Conservation (phyloP, 2,797 vertebrate species). For the Chaetophractus vellerosus region DNA sequence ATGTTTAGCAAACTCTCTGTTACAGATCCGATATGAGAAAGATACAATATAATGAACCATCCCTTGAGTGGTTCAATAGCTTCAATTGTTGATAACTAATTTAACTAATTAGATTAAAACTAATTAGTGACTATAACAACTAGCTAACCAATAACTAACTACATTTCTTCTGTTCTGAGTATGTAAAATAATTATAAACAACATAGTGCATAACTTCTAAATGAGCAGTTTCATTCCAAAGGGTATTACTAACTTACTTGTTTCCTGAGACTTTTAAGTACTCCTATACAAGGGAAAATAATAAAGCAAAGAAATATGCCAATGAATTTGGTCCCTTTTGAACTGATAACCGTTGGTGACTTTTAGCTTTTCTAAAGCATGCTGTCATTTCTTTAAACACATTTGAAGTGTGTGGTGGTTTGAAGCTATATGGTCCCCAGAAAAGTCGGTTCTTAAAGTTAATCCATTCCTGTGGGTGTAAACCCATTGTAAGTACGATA, state of each 20-base stretch:
- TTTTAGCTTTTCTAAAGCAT: neutral
- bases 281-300: too few relatives aligned
- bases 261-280: neutral
- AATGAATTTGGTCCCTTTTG: neutral
- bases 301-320: too few relatives aligned
- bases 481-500: too few relatives aligned
- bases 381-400: neutral
- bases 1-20: neutral
- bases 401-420: neutral
- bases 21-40: neutral
- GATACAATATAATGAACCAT: neutral
- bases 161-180: neutral
- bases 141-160: neutral
- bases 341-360: neutral
- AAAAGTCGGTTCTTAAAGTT: too few relatives aligned
- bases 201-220: conserved; percentile 3
- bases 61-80: neutral
- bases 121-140: neutral
- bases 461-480: too few relatives aligned
- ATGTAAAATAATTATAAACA: conserved; percentile 31
- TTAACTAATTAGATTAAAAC: neutral
- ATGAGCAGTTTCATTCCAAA: conserved; percentile 7
- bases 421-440: too few relatives aligned
- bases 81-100: neutral
- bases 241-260: neutral